These are phyloP conservation scores for Eugnorisma glareosa DNA, from an alignment of 2,888 invertebrate genomes.

Conservation along the genomic window DNA sequence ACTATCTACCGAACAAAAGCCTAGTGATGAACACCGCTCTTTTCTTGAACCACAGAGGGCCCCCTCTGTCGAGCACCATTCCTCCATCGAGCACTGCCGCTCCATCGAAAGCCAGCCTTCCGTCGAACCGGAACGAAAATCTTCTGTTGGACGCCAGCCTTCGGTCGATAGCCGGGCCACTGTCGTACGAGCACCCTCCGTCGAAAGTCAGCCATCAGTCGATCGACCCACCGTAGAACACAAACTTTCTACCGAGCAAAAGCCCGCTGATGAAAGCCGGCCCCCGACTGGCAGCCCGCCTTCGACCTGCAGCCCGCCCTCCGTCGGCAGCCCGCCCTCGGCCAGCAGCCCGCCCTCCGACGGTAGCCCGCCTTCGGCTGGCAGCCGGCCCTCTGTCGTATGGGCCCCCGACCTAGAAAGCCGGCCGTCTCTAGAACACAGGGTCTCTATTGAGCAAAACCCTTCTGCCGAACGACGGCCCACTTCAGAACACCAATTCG, in stretches of 20 bases:
- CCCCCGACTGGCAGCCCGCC: neutral
- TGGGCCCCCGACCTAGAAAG: neutral
- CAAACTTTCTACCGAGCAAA: neutral
- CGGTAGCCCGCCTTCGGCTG: neutral
- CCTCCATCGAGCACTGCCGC: neutral
- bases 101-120: neutral
- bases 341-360: neutral
- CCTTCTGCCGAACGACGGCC: neutral
- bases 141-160: neutral
- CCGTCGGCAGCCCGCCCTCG: neutral
- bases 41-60: neutral
- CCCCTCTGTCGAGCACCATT: neutral
- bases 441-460: neutral
- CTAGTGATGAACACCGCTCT: neutral
- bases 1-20: neutral
- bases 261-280: neutral
- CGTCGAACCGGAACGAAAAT: neutral
- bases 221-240: neutral
- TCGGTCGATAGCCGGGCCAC: neutral
- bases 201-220: neutral
- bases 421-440: neutral
- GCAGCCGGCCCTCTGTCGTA: neutral
- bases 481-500: neutral
- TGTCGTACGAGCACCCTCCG: neutral
- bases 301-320: neutral